A percentile compares a stretch with the other conserved stretches of the same genome.
Evolutionary conservation across 2,113 vertebrate species (phyloP).

Genomic region (Embiotoca jacksoni): DNA sequence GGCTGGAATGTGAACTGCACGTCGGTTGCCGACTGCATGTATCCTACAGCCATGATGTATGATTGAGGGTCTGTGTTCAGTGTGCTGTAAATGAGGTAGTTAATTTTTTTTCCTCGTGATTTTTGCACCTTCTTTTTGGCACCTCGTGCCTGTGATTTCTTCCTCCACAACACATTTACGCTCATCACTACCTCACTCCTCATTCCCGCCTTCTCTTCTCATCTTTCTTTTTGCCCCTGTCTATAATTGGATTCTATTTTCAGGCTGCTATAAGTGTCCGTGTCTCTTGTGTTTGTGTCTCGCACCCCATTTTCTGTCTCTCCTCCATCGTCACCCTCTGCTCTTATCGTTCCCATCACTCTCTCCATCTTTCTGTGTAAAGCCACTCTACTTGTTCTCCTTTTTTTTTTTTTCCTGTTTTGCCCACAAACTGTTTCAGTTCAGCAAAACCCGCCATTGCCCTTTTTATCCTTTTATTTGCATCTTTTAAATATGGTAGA

Average conservation of each 20-base stretch:
- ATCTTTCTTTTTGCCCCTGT: conserved; percentile 78
- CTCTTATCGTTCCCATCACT: conserved; percentile 65
- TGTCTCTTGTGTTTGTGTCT: conserved; percentile 86
- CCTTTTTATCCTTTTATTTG: conserved; percentile 45
- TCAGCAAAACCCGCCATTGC: conserved; percentile 15
- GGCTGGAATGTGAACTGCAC: conserved; percentile 15
- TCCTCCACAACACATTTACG: conserved; percentile 76
- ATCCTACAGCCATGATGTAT: conserved; percentile 43
- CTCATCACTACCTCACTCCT: conserved; percentile 74
- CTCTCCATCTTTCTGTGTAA: conserved; percentile 64
- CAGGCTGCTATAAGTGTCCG: conserved; percentile 83
- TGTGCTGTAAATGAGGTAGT: conserved; percentile 68
- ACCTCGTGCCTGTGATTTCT: conserved; percentile 76
- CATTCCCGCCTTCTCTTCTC: conserved; percentile 66
- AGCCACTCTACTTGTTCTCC: conserved; percentile 24
- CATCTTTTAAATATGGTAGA: conserved; percentile 37
- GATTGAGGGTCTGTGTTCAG: conserved; percentile 55
- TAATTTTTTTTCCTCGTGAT: conserved; percentile 67
- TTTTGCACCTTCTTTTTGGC: conserved; percentile 78
- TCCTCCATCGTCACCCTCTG: conserved; percentile 80
- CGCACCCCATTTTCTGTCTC: conserved; percentile 86
- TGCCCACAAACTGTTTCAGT: conserved; percentile 33
- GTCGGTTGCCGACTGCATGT: conserved; percentile 19
- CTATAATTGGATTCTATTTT: conserved; percentile 90
- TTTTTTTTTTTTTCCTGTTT: neutral